Evolutionary conservation across 2,888 invertebrate genomes (phyloP), one percentile per base, ranked within the genome.

Genomic region (Odontocolon sp.): DNA sequence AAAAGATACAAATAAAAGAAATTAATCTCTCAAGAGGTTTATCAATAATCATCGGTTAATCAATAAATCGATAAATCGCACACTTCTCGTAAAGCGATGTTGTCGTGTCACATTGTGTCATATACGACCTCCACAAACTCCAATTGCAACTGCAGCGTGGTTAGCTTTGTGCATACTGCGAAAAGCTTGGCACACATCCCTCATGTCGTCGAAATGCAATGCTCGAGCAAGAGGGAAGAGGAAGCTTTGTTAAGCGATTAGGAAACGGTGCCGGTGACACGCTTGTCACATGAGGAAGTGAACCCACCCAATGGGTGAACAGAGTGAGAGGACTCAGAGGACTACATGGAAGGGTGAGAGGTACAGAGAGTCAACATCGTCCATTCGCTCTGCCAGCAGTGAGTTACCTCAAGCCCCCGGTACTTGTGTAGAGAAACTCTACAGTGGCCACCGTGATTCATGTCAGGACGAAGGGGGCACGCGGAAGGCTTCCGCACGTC

Each of bases 291-390:
- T 54, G 76, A 67, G 70, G 61, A 71, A 71, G 71, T 56, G 59
- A 67, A 52, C 38, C 57, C 59, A 38, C 45, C 50, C 38, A 45
- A 36, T 21, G 23, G 56, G 45, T 36, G 45, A 69, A 33, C 54
- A 40, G 56, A 70, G 66, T 40, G 71, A 61, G 54, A 54, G 52
- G 66, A 52, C 16, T 21, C 36, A n/a, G 33, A 26, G 40, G 54
- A n/a, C n/a, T 40, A 36, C 42, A 64, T 33, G 50, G n/a, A 45
- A 33, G 54, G 9, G n/a, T n/a, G n/a, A n/a, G n/a, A n/a, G n/a
- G n/a, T n/a, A n/a, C n/a, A n/a, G 52, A 67, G 54, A 76, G 71
- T 76, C 70, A 76, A 76, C 76, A 76, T n/a, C 73, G 70, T 66
- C 61, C 54, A 45, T 61, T 67, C 52, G 67, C 73, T 61, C 42